Conservation (phyloP, 2,888 invertebrate species). For the Sminthurinus aureus region DNA sequence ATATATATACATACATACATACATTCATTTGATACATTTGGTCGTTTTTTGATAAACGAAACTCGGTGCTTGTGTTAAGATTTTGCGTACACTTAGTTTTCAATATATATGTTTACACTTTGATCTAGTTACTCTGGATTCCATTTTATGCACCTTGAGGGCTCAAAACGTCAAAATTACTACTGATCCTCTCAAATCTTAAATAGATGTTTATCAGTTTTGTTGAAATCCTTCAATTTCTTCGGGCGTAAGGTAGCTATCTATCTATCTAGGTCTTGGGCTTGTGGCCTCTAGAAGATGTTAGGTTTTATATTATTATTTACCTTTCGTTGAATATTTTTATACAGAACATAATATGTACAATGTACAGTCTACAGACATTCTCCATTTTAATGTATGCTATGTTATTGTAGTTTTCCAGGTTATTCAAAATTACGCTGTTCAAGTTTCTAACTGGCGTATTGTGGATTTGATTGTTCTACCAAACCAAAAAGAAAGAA, state of each 20-base stretch:
- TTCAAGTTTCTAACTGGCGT: neutral
- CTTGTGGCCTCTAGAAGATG: neutral
- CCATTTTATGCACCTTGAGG: slow-evolving; percentile 24
- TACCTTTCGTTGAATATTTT: neutral
- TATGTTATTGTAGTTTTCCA: neutral
- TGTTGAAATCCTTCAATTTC: slow-evolving; percentile 23
- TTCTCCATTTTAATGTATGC: neutral
- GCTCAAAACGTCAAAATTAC: slow-evolving; percentile 23
- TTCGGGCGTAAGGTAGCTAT: slow-evolving; percentile 3
- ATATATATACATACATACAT: neutral
- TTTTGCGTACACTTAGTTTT: neutral
- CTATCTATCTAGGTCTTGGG: too few species aligned
- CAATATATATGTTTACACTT: neutral
- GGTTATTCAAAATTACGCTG: neutral
- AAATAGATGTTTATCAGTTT: slow-evolving; percentile 33
- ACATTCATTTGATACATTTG: neutral
- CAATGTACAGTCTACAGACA: neutral
- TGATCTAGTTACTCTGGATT: slow-evolving; percentile 15
- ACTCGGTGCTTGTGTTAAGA: neutral
- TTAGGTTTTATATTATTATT: neutral
- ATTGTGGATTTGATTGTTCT: too few species aligned
- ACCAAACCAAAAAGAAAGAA: too few species aligned
- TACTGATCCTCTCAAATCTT: slow-evolving; percentile 19
- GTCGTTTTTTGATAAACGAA: neutral
- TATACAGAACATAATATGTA: neutral